Evolutionary conservation across 2,888 invertebrate genomes (phyloP).

Genomic region (Aleiodes testaceus): DNA sequence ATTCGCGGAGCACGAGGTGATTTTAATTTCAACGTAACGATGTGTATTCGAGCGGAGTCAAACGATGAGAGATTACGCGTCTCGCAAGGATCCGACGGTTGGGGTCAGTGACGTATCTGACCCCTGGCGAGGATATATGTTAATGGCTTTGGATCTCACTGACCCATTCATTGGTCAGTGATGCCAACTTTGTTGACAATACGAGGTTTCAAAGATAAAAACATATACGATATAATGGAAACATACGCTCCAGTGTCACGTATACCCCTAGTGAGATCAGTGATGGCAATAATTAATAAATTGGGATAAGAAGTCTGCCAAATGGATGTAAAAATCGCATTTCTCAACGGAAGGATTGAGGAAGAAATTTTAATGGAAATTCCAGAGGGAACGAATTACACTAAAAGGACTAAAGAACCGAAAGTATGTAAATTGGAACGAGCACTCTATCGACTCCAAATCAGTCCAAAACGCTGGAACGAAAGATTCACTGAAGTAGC

Average conservation of each 20-base stretch:
- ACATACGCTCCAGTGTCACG: slow-evolving; percentile 41
- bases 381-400: slow-evolving; percentile 30
- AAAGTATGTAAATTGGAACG: background rate
- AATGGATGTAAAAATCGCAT: slow-evolving; percentile 51
- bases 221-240: slow-evolving; percentile 41
- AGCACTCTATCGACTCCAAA: background rate
- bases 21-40: no score
- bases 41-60: no score
- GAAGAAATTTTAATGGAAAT: slow-evolving; percentile 47
- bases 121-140: no score
- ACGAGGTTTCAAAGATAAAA: slow-evolving; percentile 45
- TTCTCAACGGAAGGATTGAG: slow-evolving; percentile 48
- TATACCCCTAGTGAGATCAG: slow-evolving; percentile 44
- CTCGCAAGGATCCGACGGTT: no score
- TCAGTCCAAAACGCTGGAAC: background rate
- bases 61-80: no score
- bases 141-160: no score
- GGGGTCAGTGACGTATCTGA: no score
- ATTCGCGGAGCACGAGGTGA: no score
- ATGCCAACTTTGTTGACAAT: no score
- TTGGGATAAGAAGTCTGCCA: slow-evolving; percentile 46
- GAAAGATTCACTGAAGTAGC: background rate
- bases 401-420: background rate
- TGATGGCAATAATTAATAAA: slow-evolving; percentile 43
- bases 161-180: no score